Conservation (phyloP, 2,888 invertebrate genomes). For the Apamea anceps region DNA sequence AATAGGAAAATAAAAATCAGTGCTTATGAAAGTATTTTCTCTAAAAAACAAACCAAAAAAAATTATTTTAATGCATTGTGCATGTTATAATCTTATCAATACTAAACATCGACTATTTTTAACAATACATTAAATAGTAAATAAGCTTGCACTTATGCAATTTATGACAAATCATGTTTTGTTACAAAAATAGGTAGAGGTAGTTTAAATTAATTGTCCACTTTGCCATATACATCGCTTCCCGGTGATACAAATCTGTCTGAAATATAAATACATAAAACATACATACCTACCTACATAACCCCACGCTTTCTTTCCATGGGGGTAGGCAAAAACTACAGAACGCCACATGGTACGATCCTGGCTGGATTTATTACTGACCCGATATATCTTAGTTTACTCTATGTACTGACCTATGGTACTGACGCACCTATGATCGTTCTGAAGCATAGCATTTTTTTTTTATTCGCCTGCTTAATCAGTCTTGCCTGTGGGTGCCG, state of each 20-base stretch:
- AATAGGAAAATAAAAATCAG: background rate
- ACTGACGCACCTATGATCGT: too few species aligned
- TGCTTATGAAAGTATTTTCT: background rate
- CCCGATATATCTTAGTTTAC: too few species aligned
- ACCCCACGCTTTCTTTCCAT: background rate
- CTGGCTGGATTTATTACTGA: too few species aligned
- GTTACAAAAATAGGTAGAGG: background rate
- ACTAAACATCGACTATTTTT: too few species aligned
- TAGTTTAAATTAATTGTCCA: slow-evolving; percentile 9
- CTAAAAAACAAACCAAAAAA: background rate
- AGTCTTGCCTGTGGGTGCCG: too few species aligned
- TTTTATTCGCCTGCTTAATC: too few species aligned
- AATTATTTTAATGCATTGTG: too few species aligned
- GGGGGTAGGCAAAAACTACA: background rate
- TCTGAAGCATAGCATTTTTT: too few species aligned
- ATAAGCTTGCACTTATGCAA: background rate
- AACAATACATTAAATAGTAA: background rate
- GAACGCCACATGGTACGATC: background rate
- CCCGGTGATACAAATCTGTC: background rate
- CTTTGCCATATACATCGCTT: background rate
- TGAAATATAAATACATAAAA: background rate
- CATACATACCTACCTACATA: background rate
- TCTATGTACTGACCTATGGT: too few species aligned
- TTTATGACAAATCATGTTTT: background rate
- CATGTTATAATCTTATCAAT: too few species aligned